phyloP scores from a whole-genome alignment of 2,888 invertebrate species.

The Dorcus hopei region DNA sequence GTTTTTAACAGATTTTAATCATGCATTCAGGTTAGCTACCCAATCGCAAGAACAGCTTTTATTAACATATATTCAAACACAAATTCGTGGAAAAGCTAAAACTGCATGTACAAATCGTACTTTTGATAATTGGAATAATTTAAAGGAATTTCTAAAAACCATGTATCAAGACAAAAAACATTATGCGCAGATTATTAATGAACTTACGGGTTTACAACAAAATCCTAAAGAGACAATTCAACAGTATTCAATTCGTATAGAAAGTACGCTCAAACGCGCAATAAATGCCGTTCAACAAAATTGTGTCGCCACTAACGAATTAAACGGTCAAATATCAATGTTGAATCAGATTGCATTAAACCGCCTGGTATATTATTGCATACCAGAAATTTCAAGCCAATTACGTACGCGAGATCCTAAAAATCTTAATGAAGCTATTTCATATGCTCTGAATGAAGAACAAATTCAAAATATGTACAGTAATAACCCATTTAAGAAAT shows the following conservation, averaged over 20 bases:
- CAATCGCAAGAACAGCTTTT: slow-evolving; percentile 5
- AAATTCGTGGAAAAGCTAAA: slow-evolving; percentile 11
- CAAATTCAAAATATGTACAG: slow-evolving; percentile 9
- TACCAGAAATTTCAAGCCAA: background rate
- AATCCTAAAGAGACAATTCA: slow-evolving; percentile 4
- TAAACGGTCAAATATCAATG: slow-evolving; percentile 3
- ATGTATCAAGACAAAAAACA: slow-evolving; percentile 9
- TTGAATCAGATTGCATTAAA: background rate
- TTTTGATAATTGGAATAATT: slow-evolving; percentile 2
- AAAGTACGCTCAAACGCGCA: slow-evolving; percentile 6
- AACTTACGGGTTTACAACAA: slow-evolving; percentile 9
- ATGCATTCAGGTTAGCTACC: slow-evolving; percentile 8
- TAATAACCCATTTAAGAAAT: background rate
- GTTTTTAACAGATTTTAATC: slow-evolving; percentile 10
- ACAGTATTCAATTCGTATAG: slow-evolving; percentile 6
- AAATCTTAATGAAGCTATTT: slow-evolving; percentile 10
- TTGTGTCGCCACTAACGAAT: background rate
- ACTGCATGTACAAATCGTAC: slow-evolving; percentile 9
- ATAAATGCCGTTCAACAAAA: slow-evolving; percentile 12
- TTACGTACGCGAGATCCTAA: background rate
- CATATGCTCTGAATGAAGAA: slow-evolving; percentile 5
- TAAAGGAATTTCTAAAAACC: slow-evolving; percentile 7
- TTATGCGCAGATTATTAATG: slow-evolving; percentile 8
- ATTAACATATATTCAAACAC: slow-evolving; percentile 10
- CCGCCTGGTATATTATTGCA: slow-evolving; percentile 1